Evolutionary conservation across 2,888 invertebrate species (phyloP).

Genomic region (Mythimna lalbum): DNA sequence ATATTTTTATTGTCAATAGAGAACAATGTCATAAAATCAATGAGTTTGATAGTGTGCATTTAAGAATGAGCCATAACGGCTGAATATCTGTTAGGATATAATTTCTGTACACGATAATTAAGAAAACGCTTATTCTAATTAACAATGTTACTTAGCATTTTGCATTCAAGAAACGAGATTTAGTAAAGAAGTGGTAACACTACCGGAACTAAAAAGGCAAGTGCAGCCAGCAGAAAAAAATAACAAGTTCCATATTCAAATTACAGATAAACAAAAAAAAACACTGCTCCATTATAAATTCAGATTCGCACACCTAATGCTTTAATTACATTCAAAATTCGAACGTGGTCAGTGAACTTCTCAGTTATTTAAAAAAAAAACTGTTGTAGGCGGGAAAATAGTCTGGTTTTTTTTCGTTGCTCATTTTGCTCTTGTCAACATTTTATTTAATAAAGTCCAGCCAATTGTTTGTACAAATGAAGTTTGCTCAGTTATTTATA

Average conservation of each 20-base stretch:
- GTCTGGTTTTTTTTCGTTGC: background rate
- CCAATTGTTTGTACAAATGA: background rate
- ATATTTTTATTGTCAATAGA: background rate
- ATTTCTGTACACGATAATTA: constrained; percentile 3
- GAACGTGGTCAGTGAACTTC: constrained; percentile 48
- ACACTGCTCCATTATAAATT: constrained; percentile 30
- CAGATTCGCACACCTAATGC: constrained; percentile 30
- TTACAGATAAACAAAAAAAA: constrained; percentile 29
- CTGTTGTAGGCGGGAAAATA: background rate
- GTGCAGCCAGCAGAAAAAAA: constrained; percentile 32
- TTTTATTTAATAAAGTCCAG: background rate
- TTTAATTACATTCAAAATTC: constrained; percentile 41
- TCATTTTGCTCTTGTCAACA: background rate
- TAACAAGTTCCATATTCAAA: constrained; percentile 41
- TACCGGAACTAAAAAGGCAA: constrained; percentile 19
- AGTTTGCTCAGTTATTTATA: constrained; percentile 2
- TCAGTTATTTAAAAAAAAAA: background rate
- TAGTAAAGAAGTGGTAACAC: background rate
- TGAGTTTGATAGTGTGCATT: background rate
- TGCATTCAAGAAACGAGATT: background rate
- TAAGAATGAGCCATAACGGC: background rate
- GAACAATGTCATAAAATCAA: background rate
- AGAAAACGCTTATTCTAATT: background rate
- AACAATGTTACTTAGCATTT: background rate
- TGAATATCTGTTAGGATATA: background rate